A percentile compares a stretch with the other conserved stretches of the same genome.
Evolutionary conservation across 2,797 vertebrate genomes (phyloP).

Genomic region (Gymnodraco acuticeps): DNA sequence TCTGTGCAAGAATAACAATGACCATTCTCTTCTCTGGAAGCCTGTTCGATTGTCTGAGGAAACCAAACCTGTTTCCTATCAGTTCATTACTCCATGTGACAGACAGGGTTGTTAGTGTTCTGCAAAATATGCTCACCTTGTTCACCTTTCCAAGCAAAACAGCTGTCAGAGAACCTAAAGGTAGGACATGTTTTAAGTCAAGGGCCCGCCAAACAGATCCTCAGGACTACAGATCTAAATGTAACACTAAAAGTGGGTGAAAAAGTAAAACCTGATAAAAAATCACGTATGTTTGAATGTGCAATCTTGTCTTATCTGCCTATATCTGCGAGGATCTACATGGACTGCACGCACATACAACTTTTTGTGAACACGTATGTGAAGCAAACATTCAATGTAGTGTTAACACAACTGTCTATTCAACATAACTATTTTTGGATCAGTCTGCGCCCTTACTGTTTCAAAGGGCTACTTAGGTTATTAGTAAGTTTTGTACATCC

Average conservation of each 20-base stretch:
- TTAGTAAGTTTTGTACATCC: background rate
- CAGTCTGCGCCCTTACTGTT: background rate
- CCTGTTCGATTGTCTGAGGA: constrained; percentile 25
- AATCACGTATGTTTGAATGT: background rate
- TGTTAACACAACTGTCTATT: background rate
- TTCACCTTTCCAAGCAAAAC: constrained; percentile 10
- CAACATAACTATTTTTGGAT: background rate
- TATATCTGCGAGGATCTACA: background rate
- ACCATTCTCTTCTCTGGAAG: background rate
- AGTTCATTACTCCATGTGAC: constrained; percentile 41
- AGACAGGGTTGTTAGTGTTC: constrained; percentile 32
- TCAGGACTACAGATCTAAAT: background rate
- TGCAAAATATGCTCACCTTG: constrained; percentile 34
- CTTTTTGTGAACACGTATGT: background rate
- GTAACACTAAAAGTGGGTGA: background rate
- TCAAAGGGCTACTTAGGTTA: background rate
- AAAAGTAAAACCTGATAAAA: background rate
- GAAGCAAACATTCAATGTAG: background rate
- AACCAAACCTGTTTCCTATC: constrained; percentile 62
- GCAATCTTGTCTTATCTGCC: background rate
- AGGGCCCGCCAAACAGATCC: background rate
- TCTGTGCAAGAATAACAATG: constrained; percentile 32
- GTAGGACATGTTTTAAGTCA: constrained; percentile 17
- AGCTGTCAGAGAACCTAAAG: constrained; percentile 13
- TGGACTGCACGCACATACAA: background rate